Base-by-base conservation (phyloP, 2,888 invertebrate species). In the Lucinisca nassula region DNA sequence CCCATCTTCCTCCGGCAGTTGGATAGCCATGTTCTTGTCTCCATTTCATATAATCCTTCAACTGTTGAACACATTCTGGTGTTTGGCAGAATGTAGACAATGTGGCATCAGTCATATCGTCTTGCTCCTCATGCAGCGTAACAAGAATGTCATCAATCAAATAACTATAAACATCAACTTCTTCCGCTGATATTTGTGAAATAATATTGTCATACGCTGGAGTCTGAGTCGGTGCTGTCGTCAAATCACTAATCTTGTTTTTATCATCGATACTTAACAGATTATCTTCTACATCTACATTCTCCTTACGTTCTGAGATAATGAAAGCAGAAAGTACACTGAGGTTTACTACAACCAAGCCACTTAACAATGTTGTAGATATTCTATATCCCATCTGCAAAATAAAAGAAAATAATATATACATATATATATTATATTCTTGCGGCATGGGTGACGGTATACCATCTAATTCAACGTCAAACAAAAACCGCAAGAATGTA, bases 31-130 rank as follows among this genome's bases (percentile, higher is more conserved):
- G 38, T 24, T 58, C 49, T 21, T 79, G n/a, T 12, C 84, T 58
- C 84, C 84, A 84, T 67, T 45, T 27, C 84, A 79, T 74, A 40
- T 84, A 84, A 8, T 84, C 58, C 40, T 84, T 55, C 67, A 84
- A 32, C 49, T 32, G 32, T 32, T 79, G 40, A 14, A 84, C 35
- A 58, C 84, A 84, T 74, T 84, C 75, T 27, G 73, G 74, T 2
- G 83, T 83, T 73, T 83, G 83, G 73, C 83, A 83, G 10, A 73
- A 55, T 12, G 73, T 72, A 2, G 72, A 35, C n/a, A 83, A 32
- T 0, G 83, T 72, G 4, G 61, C 30, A 51, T 51, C 51, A 24
- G 58, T 3, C 4, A 27, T 12, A 2, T 32, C 35, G 1, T 35
- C 35, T 14, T 3, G 17, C 12, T 35, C 35, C 21, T 14, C 14